Base-by-base conservation (phyloP, 2,888 invertebrate species). In the Lymantria dispar region DNA sequence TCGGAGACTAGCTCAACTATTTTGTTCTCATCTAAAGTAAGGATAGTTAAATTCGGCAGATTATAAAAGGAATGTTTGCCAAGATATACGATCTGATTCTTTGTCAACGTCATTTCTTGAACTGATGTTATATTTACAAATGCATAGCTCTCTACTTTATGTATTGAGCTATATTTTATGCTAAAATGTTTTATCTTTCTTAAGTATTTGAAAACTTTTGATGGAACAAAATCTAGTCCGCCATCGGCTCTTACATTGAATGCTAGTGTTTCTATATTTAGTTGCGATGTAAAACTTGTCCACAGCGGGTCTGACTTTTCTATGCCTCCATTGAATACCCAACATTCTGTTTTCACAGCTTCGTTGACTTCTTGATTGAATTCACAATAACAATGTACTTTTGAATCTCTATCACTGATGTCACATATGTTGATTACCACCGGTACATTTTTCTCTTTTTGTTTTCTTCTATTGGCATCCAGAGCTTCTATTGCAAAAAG, bases 11-110 rank as follows among this genome's bases (percentile, higher is more conserved):
- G 91, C 74, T 95, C 95, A 29, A 92, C 92, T 72, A 97, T 94
- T 70, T 92, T 92, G 83, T 97, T 97, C 67, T 95, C 95, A 60
- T 95, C 95, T 70, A 97, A 81, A 62, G 94, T 94, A 43, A 97
- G 87, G 39, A 94, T 86, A 13, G 93, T 93, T 61, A 97, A 80
- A 59, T 94, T 94, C 2, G 93, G 93, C 75, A 97, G 92, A 77
- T 95, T 94, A 60, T 95, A 94, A 78, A 97, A 95, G 0, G 96
- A 92, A 72, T 94, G 92, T 72, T 92, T 93, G 58, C 93, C 93
- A 64, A 97, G 79, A 0, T 89, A 85, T 50, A 92, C 88, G 52
- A 97, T 96, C 64, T 93, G 93, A 80, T 95, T 96, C 60, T 95
- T 93, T 12, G 93, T 93, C 54, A 97, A 83, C 14, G 93, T 93